Conservation (phyloP, 1,140 invertebrate genomes). For the Maniola jurtina region DNA sequence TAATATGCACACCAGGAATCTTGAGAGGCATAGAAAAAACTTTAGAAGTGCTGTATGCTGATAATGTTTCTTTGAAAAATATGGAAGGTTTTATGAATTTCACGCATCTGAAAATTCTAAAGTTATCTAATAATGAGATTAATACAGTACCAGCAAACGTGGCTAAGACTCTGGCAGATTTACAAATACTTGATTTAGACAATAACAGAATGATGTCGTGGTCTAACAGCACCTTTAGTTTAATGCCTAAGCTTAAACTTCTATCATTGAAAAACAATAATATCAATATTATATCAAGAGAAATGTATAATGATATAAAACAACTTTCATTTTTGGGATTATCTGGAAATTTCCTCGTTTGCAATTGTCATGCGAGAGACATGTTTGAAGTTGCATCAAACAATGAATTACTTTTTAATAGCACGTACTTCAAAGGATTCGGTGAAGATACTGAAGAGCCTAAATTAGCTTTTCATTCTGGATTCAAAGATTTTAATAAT, state of each 20-base stretch:
- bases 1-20: constrained; percentile 32
- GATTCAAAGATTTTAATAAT: constrained; percentile 44
- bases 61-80: constrained; percentile 57
- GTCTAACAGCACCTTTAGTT: constrained; percentile 60
- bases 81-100: constrained; percentile 59
- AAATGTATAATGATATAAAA: constrained; percentile 74
- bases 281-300: constrained; percentile 74
- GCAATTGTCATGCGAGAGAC: constrained; percentile 73
- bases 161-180: constrained; percentile 49
- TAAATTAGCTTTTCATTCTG: constrained; percentile 37
- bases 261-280: constrained; percentile 76
- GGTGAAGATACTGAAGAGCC: background rate
- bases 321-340: constrained; percentile 63
- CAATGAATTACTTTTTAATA: constrained; percentile 38
- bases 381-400: constrained; percentile 66
- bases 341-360: constrained; percentile 77
- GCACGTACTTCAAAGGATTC: background rate
- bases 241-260: constrained; percentile 61
- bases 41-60: constrained; percentile 73
- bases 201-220: constrained; percentile 77
- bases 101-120: constrained; percentile 63
- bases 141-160: constrained; percentile 37
- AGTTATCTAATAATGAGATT: constrained; percentile 74
- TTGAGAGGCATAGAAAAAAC: constrained; percentile 64
- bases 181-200: constrained; percentile 75